Conservation (phyloP, 2,797 vertebrate species). For the Parambassis ranga region DNA sequence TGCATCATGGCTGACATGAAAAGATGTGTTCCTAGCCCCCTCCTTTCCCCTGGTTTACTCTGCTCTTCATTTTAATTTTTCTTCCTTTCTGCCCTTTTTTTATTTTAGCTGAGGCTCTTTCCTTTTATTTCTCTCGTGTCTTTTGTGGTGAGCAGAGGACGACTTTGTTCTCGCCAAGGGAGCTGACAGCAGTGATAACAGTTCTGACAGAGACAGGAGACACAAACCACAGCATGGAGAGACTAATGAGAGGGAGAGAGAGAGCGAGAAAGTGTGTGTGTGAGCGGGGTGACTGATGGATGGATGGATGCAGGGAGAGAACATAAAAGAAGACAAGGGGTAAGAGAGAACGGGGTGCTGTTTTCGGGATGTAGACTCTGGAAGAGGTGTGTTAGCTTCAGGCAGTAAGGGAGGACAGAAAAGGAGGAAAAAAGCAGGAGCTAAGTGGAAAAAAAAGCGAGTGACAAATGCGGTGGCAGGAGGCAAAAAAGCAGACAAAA, state of each 20-base stretch:
- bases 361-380: conserved; percentile 35
- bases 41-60: conserved; percentile 60
- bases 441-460: conserved; percentile 29
- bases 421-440: conserved; percentile 14
- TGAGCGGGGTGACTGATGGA: conserved; percentile 57
- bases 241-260: conserved; percentile 73
- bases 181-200: conserved; percentile 83
- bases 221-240: conserved; percentile 70
- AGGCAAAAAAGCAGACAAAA: conserved; percentile 52
- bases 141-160: conserved; percentile 79
- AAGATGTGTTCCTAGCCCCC: conserved; percentile 64
- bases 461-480: conserved; percentile 49
- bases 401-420: conserved; percentile 25
- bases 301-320: conserved; percentile 44
- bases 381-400: conserved; percentile 43
- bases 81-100: conserved; percentile 42
- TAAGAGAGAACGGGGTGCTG: conserved; percentile 18
- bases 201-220: conserved; percentile 81
- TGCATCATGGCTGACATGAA: conserved; percentile 72
- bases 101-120: conserved; percentile 59
- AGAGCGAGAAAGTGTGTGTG: conserved; percentile 17
- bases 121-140: conserved; percentile 76
- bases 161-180: conserved; percentile 82
- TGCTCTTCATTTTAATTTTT: conserved; percentile 62
- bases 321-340: conserved; percentile 50